Conservation (phyloP, 2,888 invertebrate species). For the Habrosyne pyritoides region DNA sequence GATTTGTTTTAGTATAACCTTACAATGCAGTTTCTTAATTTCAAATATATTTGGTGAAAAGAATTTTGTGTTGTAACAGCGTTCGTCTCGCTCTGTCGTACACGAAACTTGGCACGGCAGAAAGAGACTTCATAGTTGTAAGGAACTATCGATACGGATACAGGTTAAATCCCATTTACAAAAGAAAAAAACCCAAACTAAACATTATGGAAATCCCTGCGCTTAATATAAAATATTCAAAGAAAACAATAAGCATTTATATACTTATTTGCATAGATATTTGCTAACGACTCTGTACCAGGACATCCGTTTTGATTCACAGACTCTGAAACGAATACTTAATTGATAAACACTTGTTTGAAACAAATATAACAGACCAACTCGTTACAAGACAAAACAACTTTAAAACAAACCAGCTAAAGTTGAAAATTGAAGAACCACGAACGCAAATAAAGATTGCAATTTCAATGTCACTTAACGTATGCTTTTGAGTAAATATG, state of each 20-base stretch:
- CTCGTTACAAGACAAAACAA: not conserved
- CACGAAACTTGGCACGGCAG: too few species aligned
- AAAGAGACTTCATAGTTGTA: too few species aligned
- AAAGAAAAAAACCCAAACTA: not conserved
- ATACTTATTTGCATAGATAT: constrained; percentile 2
- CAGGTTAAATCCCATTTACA: not conserved
- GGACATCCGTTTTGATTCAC: not conserved
- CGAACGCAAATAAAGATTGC: not conserved
- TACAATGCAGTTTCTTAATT: not conserved
- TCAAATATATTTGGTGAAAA: not conserved
- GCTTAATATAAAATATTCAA: not conserved
- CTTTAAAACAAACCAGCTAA: not conserved
- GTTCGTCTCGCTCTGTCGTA: not conserved
- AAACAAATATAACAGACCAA: not conserved
- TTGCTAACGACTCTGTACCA: not conserved
- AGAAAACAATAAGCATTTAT: not conserved
- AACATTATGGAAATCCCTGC: not conserved
- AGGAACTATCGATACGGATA: not conserved
- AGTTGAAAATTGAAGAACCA: not conserved
- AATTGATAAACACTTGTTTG: constrained; percentile 1
- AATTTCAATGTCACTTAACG: constrained; percentile 44
- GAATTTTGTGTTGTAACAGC: not conserved
- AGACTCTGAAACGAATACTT: not conserved
- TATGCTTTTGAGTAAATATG: constrained; percentile 39
- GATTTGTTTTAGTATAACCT: not conserved